phyloP scores from a whole-genome alignment of 2,888 invertebrate species.

The Lithophane socia region DNA sequence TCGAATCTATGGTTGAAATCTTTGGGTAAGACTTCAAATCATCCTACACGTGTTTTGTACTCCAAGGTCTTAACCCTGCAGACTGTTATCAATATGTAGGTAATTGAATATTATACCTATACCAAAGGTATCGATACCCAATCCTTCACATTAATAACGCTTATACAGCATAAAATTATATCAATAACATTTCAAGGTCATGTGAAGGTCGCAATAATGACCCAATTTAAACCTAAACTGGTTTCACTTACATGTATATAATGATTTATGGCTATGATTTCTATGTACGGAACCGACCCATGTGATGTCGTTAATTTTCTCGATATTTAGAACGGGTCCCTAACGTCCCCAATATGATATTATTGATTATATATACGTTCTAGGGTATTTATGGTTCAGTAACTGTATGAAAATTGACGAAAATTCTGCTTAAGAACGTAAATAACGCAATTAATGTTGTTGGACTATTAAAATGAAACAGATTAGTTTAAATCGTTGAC shows the following conservation, averaged over 20 bases:
- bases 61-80: neutral
- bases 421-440: no score
- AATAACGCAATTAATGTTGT: no score
- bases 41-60: neutral
- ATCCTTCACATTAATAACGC: slow-evolving; percentile 6
- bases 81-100: neutral
- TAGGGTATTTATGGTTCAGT: slow-evolving; percentile 8
- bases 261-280: slow-evolving; percentile 31
- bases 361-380: slow-evolving; percentile 13
- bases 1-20: neutral
- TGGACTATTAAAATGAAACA: no score
- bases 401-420: neutral
- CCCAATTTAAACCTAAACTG: slow-evolving; percentile 20
- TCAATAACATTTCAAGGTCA: slow-evolving; percentile 15
- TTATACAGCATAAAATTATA: slow-evolving; percentile 14
- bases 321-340: slow-evolving; percentile 30
- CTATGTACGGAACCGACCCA: slow-evolving; percentile 8
- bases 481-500: no score
- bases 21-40: neutral
- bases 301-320: slow-evolving; percentile 29
- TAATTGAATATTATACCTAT: neutral
- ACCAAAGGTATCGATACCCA: neutral
- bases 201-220: slow-evolving; percentile 7
- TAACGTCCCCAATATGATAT: slow-evolving; percentile 10
- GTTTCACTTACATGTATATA: slow-evolving; percentile 23